Percentiles rank a stretch among this genome's conserved stretches.
Evolutionary conservation across 2,113 vertebrate genomes (phyloP).

Genomic region (Rhodinocichla rosea): DNA sequence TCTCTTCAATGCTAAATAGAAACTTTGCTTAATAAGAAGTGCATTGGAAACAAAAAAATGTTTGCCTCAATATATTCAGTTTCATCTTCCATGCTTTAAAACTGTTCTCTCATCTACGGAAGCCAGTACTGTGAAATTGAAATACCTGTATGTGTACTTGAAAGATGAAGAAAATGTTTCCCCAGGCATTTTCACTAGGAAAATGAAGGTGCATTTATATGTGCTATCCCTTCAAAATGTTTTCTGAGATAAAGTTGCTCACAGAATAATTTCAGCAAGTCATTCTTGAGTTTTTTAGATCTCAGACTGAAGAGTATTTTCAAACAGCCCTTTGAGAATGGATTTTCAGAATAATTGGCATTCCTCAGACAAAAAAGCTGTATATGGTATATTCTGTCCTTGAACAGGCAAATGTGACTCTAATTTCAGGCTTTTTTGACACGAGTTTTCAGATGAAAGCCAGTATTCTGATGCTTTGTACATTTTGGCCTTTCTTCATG

Average conservation of each 20-base stretch:
- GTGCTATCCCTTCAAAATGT: not conserved
- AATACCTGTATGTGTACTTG: not conserved
- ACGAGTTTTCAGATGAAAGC: not conserved
- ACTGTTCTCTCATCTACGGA: not conserved
- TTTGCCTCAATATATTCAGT: not conserved
- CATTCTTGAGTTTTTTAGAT: conserved; percentile 23
- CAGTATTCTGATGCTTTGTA: not conserved
- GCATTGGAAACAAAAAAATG: not conserved
- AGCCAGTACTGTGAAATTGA: not conserved
- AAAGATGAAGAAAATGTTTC: conserved; percentile 13
- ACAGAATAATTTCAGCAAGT: conserved; percentile 8
- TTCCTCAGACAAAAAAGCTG: not conserved
- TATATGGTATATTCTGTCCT: not conserved
- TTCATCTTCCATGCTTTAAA: not conserved
- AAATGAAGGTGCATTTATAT: not conserved
- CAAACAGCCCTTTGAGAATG: conserved; percentile 5
- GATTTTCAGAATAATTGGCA: not conserved
- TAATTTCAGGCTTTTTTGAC: not conserved
- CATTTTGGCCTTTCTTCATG: not conserved
- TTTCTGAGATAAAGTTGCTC: conserved; percentile 21
- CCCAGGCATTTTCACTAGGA: not conserved
- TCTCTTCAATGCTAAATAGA: not conserved
- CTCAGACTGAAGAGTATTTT: conserved; percentile 1
- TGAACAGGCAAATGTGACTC: not conserved
- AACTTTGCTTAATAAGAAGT: not conserved